These are phyloP conservation scores for Synanceia verrucosa DNA, from an alignment of 2,797 vertebrate genomes.

Conservation along the genomic window DNA sequence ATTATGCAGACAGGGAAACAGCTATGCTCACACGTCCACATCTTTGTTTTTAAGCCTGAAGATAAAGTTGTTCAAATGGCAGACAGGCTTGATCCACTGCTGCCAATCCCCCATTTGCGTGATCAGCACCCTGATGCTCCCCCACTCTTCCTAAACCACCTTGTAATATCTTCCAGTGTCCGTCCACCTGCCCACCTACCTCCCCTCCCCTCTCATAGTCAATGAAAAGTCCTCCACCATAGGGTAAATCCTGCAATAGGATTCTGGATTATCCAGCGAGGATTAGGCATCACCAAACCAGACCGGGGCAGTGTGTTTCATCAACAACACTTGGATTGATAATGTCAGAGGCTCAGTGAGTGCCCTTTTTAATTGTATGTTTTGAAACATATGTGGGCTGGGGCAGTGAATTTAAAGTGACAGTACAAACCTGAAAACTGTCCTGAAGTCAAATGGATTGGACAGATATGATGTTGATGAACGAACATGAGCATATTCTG, in stretches of 20 bases:
- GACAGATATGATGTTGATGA: neutral
- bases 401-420: neutral
- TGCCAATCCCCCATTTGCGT: conserved; percentile 50
- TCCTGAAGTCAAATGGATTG: neutral
- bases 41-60: conserved; percentile 21
- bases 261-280: conserved; percentile 64
- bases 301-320: conserved; percentile 24
- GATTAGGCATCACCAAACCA: conserved; percentile 56
- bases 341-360: neutral
- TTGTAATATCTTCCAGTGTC: conserved; percentile 25
- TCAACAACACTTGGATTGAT: conserved; percentile 36
- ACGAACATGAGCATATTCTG: neutral
- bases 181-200: conserved; percentile 26
- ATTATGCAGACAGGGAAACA: neutral
- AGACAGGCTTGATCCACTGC: conserved; percentile 32
- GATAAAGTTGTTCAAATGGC: conserved; percentile 26
- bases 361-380: conserved; percentile 6
- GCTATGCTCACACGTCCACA: neutral
- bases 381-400: conserved; percentile 1
- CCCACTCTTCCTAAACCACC: conserved; percentile 31
- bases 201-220: neutral
- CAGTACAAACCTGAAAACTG: neutral
- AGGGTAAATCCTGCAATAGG: conserved; percentile 55
- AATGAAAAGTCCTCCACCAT: conserved; percentile 35
- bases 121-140: conserved; percentile 57